Base-by-base conservation (phyloP, 2,888 invertebrate genomes). In the Drosophila greeni region DNA sequence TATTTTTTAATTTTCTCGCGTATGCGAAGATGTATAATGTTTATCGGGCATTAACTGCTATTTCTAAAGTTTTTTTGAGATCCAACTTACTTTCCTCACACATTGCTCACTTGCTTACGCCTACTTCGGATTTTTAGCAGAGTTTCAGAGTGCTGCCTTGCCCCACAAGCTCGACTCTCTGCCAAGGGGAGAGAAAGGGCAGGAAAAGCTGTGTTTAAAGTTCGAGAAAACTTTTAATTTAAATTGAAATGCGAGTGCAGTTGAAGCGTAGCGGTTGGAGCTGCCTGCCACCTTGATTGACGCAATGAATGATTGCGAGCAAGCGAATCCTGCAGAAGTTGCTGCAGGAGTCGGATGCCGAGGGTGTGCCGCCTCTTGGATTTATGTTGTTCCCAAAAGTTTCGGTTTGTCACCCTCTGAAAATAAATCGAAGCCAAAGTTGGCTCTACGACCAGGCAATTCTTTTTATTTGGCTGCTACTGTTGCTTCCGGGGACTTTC, bases 171-270 rank as follows among this genome's bases (percentile, higher is more conserved):
- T 16, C 26, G 11, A 24, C 14, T 12, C 40, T 7, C 37, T n/a
- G 23, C 7, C 43, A 37, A 14, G 33, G 12, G 9, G 9, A 12
- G 11, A 14, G 29, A 14, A 2, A 16, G 34, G n/a, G n/a, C 29
- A 9, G 26, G 6, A 29, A 29, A 40, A 73, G 69, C 72, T 65
- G 68, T 70, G 65, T 55, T 81, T 78, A 78, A 78, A 78, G 78
- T 77, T 75, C 43, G 12, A 37, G 53, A 51, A 81, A 79, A 82
- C 70, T 80, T 82, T 84, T 76, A 81, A 85, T 82, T 86, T 76
- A 84, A 86, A 82, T 82, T 80, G 80, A 80, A 82, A 82, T 76
- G 76, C 73, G 70, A 62, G 57, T 66, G 66, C 66, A 67, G 49
- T 52, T 75, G 80, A 61, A 76, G 70, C 69, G 57, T 48, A 33